phyloP scores from a whole-genome alignment of 1,140 invertebrate genomes.

The Lethocerus indicus region DNA sequence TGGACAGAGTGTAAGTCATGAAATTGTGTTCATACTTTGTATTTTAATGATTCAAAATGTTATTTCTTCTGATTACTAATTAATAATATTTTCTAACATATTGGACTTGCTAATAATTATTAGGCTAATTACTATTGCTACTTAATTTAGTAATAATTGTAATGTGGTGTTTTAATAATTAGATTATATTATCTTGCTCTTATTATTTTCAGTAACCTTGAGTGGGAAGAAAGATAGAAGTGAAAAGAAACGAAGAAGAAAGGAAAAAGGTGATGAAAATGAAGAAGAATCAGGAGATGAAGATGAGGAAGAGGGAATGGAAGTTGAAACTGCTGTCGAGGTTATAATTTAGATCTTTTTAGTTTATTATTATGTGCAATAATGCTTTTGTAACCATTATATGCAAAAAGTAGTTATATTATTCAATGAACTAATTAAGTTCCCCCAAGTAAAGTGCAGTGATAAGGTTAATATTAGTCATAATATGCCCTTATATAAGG shows the following conservation, averaged over 20 bases:
- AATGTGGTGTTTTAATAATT: slow-evolving; percentile 2
- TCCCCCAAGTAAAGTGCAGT: too few relatives aligned
- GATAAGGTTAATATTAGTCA: too few relatives aligned
- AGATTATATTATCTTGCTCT: not conserved
- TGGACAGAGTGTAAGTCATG: slow-evolving; percentile 38
- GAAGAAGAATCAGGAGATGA: slow-evolving; percentile 17
- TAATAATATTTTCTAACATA: too few relatives aligned
- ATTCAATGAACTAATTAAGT: too few relatives aligned
- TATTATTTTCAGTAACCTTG: slow-evolving; percentile 27
- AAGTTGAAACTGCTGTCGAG: slow-evolving; percentile 17
- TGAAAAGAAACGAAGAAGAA: slow-evolving; percentile 24
- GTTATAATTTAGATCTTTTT: too few relatives aligned
- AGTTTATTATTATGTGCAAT: too few relatives aligned
- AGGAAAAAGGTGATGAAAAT: slow-evolving; percentile 22
- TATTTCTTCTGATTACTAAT: not conserved
- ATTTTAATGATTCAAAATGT: not conserved
- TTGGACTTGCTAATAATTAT: too few relatives aligned
- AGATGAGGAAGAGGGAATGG: slow-evolving; percentile 16
- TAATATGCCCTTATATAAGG: too few relatives aligned
- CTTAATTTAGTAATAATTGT: too few relatives aligned
- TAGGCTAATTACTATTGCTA: too few relatives aligned
- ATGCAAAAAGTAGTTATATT: too few relatives aligned
- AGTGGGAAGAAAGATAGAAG: slow-evolving; percentile 29
- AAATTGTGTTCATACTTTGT: not conserved
- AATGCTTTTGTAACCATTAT: too few relatives aligned